These are phyloP conservation scores for Mnemiopsis leidyi DNA, from an alignment of 37 sponge, comb jelly and placozoan species.

Conservation along the genomic window DNA sequence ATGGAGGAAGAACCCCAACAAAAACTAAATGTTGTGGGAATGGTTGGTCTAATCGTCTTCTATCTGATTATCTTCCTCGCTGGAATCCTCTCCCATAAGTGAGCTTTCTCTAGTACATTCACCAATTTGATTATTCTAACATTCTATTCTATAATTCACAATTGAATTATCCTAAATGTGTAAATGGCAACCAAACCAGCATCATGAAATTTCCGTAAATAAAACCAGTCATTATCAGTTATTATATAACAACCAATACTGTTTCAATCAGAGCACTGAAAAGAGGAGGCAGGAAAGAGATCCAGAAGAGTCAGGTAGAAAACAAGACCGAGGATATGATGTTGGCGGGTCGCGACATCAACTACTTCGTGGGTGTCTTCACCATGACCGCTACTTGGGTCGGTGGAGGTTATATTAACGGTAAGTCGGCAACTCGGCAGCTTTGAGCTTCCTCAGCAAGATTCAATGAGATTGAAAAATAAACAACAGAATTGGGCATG, in stretches of 20 bases:
- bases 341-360: constrained; percentile 30
- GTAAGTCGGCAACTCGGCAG: no score
- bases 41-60: constrained; percentile 29
- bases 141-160: not conserved
- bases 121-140: not conserved
- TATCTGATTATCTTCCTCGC: constrained; percentile 13
- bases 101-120: not conserved
- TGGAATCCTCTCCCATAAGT: not conserved
- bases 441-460: no score
- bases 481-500: no score
- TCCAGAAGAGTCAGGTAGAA: not conserved
- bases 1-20: not conserved
- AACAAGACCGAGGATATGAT: constrained; percentile 35
- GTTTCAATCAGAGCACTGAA: not conserved
- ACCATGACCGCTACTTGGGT: constrained; percentile 54
- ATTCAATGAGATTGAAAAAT: no score
- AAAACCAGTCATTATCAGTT: no score
- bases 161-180: not conserved
- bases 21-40: constrained; percentile 9
- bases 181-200: not conserved
- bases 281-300: not conserved
- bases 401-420: constrained; percentile 38
- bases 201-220: not conserved
- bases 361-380: constrained; percentile 33
- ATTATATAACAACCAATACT: no score